These are phyloP conservation scores for Penaeus chinensis DNA, from an alignment of 1,140 invertebrate genomes.

Conservation along the genomic window DNA sequence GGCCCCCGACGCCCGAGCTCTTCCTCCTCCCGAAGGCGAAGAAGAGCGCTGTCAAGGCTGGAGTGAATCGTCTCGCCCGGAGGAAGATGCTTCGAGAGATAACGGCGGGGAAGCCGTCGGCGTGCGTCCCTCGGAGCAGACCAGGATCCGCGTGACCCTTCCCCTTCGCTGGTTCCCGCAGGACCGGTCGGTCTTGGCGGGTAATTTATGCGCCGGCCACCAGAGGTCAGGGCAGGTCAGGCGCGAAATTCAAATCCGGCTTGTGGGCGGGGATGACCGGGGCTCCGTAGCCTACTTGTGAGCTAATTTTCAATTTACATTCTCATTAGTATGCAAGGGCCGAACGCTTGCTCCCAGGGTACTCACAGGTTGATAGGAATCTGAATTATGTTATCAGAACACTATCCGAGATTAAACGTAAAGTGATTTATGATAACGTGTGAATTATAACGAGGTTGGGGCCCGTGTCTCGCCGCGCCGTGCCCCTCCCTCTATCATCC, in stretches of 20 bases:
- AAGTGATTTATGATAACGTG: not conserved
- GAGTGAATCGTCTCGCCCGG: too few relatives aligned
- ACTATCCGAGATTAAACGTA: not conserved
- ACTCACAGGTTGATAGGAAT: constrained; percentile 5
- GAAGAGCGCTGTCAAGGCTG: too few relatives aligned
- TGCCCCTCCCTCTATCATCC: too few relatives aligned
- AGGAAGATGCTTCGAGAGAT: not conserved
- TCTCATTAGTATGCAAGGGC: constrained; percentile 24
- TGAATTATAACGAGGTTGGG: too few relatives aligned
- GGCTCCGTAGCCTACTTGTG: constrained; percentile 32
- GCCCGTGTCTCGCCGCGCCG: too few relatives aligned
- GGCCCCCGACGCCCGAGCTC: too few relatives aligned
- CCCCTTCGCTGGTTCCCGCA: not conserved
- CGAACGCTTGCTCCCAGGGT: not conserved
- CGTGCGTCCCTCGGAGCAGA: not conserved
- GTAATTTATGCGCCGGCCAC: constrained; percentile 47
- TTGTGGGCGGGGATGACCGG: constrained; percentile 8
- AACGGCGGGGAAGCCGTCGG: not conserved
- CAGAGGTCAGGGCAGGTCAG: constrained; percentile 53
- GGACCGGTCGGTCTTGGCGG: constrained; percentile 22
- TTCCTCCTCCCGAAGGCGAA: too few relatives aligned
- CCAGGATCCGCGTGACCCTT: constrained; percentile 35
- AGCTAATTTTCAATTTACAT: constrained; percentile 43
- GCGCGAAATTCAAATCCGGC: constrained; percentile 52
- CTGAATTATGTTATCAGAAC: not conserved